These are phyloP conservation scores for Pandemis heparana DNA, from an alignment of 2,888 invertebrate species.

Conservation along the genomic window DNA sequence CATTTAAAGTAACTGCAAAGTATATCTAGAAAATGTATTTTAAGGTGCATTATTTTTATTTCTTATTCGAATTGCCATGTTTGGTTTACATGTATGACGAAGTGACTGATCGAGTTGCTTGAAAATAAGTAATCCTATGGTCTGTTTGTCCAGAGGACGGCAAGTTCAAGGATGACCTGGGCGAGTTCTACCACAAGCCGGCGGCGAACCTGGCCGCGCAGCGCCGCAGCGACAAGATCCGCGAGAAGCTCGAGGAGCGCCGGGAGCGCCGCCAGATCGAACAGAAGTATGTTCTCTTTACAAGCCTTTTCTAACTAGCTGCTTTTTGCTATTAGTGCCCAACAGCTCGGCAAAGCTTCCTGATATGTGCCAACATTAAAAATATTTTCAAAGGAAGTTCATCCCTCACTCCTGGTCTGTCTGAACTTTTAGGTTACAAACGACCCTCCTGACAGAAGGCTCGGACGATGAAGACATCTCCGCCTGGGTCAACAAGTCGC, in stretches of 20 bases:
- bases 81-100: too few relatives aligned
- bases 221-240: conserved; percentile 91
- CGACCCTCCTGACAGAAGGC: conserved; percentile 86
- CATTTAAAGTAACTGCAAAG: too few relatives aligned
- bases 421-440: conserved; percentile 62
- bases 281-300: conserved; percentile 76
- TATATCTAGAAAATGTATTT: too few relatives aligned
- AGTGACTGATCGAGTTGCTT: too few relatives aligned
- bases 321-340: too few relatives aligned
- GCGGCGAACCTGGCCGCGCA: conserved; percentile 91
- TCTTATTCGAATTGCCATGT: too few relatives aligned
- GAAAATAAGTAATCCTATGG: not conserved
- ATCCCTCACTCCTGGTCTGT: too few relatives aligned
- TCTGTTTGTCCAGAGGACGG: conserved; percentile 66
- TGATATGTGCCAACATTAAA: too few relatives aligned
- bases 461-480: conserved; percentile 90
- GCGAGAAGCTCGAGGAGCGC: conserved; percentile 91
- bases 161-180: conserved; percentile 86
- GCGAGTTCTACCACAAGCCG: conserved; percentile 95
- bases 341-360: too few relatives aligned
- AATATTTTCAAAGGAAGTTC: too few relatives aligned
- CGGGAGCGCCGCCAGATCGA: conserved; percentile 93
- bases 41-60: too few relatives aligned
- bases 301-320: too few relatives aligned
- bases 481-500: conserved; percentile 94